Conservation (phyloP, 2,113 vertebrate species). For the Silurus asotus region DNA sequence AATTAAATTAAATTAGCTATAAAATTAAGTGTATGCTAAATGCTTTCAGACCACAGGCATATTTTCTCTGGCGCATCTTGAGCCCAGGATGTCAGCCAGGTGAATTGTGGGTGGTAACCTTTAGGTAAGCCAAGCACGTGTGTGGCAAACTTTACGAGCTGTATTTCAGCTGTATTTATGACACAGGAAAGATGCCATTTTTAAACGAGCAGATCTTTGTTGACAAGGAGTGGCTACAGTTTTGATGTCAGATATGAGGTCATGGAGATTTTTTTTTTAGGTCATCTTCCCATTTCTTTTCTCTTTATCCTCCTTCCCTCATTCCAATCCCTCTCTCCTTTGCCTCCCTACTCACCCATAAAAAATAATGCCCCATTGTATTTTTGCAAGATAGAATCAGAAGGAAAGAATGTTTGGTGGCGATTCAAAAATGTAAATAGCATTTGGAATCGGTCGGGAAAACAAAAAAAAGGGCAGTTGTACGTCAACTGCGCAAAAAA, state of each 20-base stretch:
- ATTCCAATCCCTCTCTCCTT: slow-evolving; percentile 19
- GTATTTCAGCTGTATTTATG: slow-evolving; percentile 37
- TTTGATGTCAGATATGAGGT: slow-evolving; percentile 40
- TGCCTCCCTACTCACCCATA: not conserved
- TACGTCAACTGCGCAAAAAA: slow-evolving; percentile 37
- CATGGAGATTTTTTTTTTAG: slow-evolving; percentile 51
- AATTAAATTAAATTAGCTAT: slow-evolving; percentile 1
- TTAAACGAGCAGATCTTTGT: slow-evolving; percentile 23
- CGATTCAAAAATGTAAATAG: slow-evolving; percentile 59
- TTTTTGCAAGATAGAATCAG: slow-evolving; percentile 53
- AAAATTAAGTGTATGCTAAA: slow-evolving; percentile 31
- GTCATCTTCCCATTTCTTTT: slow-evolving; percentile 22
- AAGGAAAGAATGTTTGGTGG: slow-evolving; percentile 57
- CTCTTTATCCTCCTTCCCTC: not conserved
- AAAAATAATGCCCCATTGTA: slow-evolving; percentile 52
- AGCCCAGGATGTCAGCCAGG: slow-evolving; percentile 37
- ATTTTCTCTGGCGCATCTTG: not conserved
- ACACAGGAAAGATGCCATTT: slow-evolving; percentile 28
- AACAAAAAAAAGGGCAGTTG: slow-evolving; percentile 14
- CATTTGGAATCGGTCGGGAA: slow-evolving; percentile 45
- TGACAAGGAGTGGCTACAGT: not conserved
- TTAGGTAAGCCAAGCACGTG: slow-evolving; percentile 46
- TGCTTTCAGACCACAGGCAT: slow-evolving; percentile 42
- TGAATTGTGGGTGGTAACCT: slow-evolving; percentile 45
- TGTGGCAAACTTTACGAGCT: slow-evolving; percentile 45